Evolutionary conservation across 35 echinoderm and acorn worm genomes (phyloP).

Genomic region (Heliocidaris erythrogramma): DNA sequence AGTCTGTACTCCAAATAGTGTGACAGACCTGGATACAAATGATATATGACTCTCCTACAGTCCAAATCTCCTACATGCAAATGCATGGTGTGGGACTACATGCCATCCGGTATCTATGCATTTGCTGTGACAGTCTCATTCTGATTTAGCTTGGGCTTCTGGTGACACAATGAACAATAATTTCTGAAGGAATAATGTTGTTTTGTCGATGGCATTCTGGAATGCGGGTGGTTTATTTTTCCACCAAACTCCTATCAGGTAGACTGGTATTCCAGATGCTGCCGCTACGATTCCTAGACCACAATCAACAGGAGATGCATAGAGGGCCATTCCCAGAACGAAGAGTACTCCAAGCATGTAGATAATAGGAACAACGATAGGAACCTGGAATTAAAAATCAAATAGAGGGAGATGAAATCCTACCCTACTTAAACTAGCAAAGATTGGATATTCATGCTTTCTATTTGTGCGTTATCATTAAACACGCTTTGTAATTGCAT

Average conservation of each 20-base stretch:
- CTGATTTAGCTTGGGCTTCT: not conserved
- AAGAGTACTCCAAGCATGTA: constrained; percentile 49
- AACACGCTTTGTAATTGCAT: too few species aligned
- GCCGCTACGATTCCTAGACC: constrained; percentile 45
- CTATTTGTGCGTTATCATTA: too few species aligned
- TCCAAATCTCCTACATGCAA: not conserved
- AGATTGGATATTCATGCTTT: too few species aligned
- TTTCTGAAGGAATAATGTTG: constrained; percentile 20
- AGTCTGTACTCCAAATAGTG: not conserved
- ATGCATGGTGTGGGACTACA: too few species aligned
- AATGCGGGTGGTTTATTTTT: constrained; percentile 47
- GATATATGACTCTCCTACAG: not conserved
- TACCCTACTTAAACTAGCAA: too few species aligned
- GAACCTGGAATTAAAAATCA: constrained; percentile 34
- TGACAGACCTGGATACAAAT: not conserved
- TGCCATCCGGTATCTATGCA: too few species aligned
- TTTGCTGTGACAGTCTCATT: not conserved
- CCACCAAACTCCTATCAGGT: constrained; percentile 52
- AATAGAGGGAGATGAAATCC: not conserved
- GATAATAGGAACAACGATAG: constrained; percentile 38
- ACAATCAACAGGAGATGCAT: constrained; percentile 42
- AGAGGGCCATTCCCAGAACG: constrained; percentile 51
- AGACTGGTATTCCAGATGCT: constrained; percentile 56
- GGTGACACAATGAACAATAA: not conserved
- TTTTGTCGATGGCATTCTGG: constrained; percentile 26